phyloP scores from a whole-genome alignment of 2,113 vertebrate genomes.

The Hemiprocne comata region DNA sequence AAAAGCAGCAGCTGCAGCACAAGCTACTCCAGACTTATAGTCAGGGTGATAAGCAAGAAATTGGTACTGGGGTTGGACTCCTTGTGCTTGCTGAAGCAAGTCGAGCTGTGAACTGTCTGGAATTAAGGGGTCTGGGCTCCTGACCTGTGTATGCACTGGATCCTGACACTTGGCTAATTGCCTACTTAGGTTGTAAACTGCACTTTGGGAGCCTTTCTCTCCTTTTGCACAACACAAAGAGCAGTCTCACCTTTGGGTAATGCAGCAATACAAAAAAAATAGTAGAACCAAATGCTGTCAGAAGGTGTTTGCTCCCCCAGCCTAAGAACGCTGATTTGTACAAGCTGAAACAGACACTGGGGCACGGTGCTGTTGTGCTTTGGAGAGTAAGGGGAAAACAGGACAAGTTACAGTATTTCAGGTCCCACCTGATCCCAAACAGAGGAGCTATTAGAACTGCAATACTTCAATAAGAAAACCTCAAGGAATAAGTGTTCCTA shows the following conservation, averaged over 20 bases:
- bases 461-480: background rate
- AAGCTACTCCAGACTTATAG: background rate
- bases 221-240: background rate
- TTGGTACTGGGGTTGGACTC: background rate
- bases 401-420: background rate
- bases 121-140: background rate
- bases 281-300: background rate
- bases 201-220: background rate
- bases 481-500: constrained; percentile 22
- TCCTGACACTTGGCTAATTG: background rate
- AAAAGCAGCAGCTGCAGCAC: background rate
- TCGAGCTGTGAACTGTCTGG: background rate
- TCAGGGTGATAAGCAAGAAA: background rate
- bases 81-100: background rate
- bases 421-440: background rate
- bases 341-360: rapidly evolving
- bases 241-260: background rate
- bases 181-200: background rate
- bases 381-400: background rate
- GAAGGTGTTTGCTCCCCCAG: background rate
- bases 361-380: background rate
- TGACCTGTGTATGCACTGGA: background rate
- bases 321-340: background rate
- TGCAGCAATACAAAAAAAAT: background rate
- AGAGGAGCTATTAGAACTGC: background rate